phyloP scores from a whole-genome alignment of 2,888 invertebrate genomes.

The Dendrolimus pini region DNA sequence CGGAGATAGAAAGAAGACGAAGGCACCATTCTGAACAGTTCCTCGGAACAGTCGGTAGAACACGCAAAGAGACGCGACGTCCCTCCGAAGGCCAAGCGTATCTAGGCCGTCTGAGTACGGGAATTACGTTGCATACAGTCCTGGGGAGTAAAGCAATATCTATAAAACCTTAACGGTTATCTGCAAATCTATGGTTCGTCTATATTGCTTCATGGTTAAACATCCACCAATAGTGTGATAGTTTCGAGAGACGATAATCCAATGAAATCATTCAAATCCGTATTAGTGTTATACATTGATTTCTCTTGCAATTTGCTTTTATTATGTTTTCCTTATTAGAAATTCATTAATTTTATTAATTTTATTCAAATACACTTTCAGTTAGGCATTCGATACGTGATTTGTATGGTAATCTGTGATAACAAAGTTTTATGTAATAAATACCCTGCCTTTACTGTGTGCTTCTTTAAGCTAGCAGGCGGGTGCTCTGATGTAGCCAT shows the following conservation, averaged over 20 bases:
- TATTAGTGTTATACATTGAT: slow-evolving; percentile 1
- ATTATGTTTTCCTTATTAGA: no score
- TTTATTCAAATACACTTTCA: slow-evolving; percentile 3
- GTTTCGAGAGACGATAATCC: slow-evolving; percentile 22
- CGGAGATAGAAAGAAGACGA: no score
- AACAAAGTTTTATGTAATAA: background rate
- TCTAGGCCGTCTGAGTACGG: no score
- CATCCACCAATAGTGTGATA: slow-evolving; percentile 21
- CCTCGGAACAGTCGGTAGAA: no score
- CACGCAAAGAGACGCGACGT: no score
- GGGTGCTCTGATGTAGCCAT: no score
- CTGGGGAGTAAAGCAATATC: slow-evolving; percentile 11
- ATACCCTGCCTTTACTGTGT: background rate
- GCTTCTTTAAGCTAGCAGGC: no score
- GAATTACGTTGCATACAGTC: background rate
- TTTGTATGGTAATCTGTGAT: no score
- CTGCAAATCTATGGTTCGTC: slow-evolving; percentile 24
- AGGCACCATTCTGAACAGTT: no score
- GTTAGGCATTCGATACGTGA: background rate
- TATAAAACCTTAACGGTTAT: slow-evolving; percentile 24
- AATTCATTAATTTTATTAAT: no score
- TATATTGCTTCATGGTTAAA: slow-evolving; percentile 21
- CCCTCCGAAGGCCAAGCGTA: no score
- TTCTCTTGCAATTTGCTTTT: background rate
- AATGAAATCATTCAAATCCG: slow-evolving; percentile 10